A percentile compares a stretch with the other conserved stretches of the same genome.
These are phyloP conservation scores for Mesorhabditis belari DNA, from an alignment of 2,888 invertebrate species.

Conservation along the genomic window DNA sequence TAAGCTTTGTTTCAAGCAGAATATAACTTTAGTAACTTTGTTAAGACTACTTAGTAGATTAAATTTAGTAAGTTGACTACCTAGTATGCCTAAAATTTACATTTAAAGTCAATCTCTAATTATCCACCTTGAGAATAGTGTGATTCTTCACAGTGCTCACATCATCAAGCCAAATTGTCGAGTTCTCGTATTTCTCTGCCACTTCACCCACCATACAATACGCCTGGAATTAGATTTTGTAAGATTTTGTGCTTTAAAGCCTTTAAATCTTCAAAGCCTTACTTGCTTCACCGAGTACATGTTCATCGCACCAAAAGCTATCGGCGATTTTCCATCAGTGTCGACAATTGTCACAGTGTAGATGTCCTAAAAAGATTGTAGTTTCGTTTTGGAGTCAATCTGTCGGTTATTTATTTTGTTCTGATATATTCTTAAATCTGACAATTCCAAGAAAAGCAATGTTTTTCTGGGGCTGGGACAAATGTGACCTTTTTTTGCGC, in stretches of 20 bases:
- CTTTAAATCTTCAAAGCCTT: neutral
- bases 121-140: conserved; percentile 24
- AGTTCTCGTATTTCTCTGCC: conserved; percentile 30
- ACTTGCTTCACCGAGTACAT: conserved; percentile 35
- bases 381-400: neutral
- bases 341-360: conserved; percentile 35
- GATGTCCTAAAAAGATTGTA: conserved; percentile 13
- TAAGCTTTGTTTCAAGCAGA: too few relatives aligned
- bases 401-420: neutral
- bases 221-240: conserved; percentile 17
- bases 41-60: too few relatives aligned
- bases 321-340: conserved; percentile 17
- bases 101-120: neutral
- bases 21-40: too few relatives aligned
- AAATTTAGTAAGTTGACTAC: too few relatives aligned
- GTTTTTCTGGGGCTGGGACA: too few relatives aligned
- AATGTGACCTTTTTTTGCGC: too few relatives aligned
- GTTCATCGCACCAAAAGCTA: conserved; percentile 44
- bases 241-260: neutral
- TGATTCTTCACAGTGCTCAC: conserved; percentile 19
- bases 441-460: too few relatives aligned
- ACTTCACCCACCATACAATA: conserved; percentile 44
- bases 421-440: too few relatives aligned
- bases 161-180: conserved; percentile 33
- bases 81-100: too few relatives aligned